Evolutionary conservation across 2,113 vertebrate genomes (phyloP).

Genomic region (Eleginops maclovinus): DNA sequence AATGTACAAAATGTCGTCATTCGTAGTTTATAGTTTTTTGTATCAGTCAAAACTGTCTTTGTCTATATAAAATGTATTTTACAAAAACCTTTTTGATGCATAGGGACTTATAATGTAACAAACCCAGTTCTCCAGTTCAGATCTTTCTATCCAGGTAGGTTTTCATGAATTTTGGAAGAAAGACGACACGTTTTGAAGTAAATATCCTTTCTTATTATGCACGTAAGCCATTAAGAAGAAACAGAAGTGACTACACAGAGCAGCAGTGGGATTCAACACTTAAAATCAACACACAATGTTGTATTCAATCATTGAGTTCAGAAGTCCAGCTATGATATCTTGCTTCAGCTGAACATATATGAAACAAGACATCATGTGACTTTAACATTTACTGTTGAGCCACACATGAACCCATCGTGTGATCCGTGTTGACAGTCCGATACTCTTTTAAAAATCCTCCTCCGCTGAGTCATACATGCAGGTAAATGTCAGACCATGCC

Average conservation of each 20-base stretch:
- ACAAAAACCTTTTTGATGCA: neutral
- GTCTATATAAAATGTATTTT: neutral
- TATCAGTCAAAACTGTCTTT: neutral
- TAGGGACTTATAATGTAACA: neutral
- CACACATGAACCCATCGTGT: neutral
- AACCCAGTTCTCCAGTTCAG: neutral
- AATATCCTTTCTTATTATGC: neutral
- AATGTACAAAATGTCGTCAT: too few relatives aligned
- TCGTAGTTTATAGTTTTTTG: too few relatives aligned
- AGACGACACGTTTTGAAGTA: neutral
- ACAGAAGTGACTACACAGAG: neutral
- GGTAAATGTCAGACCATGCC: conserved; percentile 63
- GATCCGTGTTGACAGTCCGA: neutral
- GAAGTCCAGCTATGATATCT: neutral
- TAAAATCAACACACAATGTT: neutral
- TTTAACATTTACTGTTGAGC: neutral
- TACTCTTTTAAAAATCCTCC: conserved; percentile 21
- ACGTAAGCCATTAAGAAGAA: neutral
- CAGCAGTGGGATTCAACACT: neutral
- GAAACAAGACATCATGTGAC: neutral
- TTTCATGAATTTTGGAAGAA: neutral
- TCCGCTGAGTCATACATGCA: conserved; percentile 45
- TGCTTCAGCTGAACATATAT: neutral
- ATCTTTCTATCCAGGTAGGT: neutral
- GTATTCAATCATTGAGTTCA: neutral